Conservation (phyloP, 2,797 vertebrate species). For the Epinephelus malabaricus region DNA sequence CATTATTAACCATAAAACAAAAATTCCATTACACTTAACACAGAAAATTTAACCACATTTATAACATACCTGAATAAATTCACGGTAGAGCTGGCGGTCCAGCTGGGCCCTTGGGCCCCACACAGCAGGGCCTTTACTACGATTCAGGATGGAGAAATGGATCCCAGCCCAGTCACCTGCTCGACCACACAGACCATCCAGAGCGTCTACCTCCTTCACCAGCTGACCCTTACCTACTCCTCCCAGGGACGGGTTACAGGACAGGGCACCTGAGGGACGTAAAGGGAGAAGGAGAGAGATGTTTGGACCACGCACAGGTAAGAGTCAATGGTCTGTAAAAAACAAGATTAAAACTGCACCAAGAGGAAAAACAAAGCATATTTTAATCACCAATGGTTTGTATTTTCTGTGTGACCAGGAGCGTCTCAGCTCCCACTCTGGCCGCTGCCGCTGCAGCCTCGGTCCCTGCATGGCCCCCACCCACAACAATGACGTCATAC, state of each 20-base stretch:
- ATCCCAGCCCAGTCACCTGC: slow-evolving; percentile 93
- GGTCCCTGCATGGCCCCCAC: slow-evolving; percentile 88
- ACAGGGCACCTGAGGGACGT: slow-evolving; percentile 90
- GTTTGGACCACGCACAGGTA: not conserved
- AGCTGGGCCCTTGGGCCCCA: slow-evolving; percentile 97
- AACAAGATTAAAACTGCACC: not conserved
- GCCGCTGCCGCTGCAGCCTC: slow-evolving; percentile 89
- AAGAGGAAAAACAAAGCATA: not conserved
- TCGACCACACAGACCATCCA: slow-evolving; percentile 94
- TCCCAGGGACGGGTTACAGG: slow-evolving; percentile 97
- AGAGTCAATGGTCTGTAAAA: not conserved
- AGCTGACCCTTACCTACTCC: slow-evolving; percentile 97
- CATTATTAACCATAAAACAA: not conserved
- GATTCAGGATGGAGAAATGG: slow-evolving; percentile 95
- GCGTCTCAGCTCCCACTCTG: slow-evolving; percentile 88
- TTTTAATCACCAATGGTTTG: slow-evolving; percentile 89
- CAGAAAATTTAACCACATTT: not conserved
- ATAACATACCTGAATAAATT: slow-evolving; percentile 91
- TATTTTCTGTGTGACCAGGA: slow-evolving; percentile 93
- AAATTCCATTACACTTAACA: not conserved
- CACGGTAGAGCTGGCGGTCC: slow-evolving; percentile 90
- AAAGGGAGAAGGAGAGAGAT: not conserved
- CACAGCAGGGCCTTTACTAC: slow-evolving; percentile 94
- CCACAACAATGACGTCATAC: slow-evolving; percentile 89
- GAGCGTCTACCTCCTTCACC: slow-evolving; percentile 94